phyloP scores from a whole-genome alignment of 1,140 invertebrate species.

The Drosophila saltans region DNA sequence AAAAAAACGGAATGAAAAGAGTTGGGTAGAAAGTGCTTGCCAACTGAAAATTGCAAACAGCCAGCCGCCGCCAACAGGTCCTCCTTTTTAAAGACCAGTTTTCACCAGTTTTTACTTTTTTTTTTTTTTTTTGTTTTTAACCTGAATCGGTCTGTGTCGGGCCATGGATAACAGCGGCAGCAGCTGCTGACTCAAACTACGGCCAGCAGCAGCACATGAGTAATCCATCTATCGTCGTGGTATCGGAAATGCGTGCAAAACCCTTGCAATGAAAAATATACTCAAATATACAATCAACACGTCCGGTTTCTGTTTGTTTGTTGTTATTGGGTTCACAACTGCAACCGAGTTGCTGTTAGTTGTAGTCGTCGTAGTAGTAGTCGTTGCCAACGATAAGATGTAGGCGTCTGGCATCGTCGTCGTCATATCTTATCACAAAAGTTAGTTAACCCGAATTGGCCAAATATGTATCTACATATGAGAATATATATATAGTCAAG shows the following conservation, averaged over 20 bases:
- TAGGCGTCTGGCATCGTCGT: constrained; percentile 43
- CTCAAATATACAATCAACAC: constrained; percentile 30
- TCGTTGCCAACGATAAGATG: constrained; percentile 45
- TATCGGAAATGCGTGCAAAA: constrained; percentile 70
- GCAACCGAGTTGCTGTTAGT: constrained; percentile 8
- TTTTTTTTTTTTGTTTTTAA: constrained; percentile 19
- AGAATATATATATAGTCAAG: not conserved
- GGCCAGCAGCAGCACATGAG: constrained; percentile 36
- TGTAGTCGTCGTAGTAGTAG: not conserved
- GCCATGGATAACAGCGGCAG: constrained; percentile 26
- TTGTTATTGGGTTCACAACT: constrained; percentile 2
- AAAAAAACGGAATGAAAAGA: constrained; percentile 18
- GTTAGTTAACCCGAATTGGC: constrained; percentile 18
- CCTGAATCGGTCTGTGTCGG: constrained; percentile 65
- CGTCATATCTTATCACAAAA: constrained; percentile 67
- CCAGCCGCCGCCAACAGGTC: constrained; percentile 44
- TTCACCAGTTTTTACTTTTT: constrained; percentile 68
- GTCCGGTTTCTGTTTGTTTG: not conserved
- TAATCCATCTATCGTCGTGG: constrained; percentile 36
- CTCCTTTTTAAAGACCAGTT: constrained; percentile 29
- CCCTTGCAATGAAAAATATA: constrained; percentile 35
- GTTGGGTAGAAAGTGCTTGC: constrained; percentile 64
- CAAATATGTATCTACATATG: not conserved
- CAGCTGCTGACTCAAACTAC: constrained; percentile 21
- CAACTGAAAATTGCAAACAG: constrained; percentile 24